These are phyloP conservation scores for Parnassius smintheus DNA, from an alignment of 2,888 invertebrate genomes.

Conservation along the genomic window DNA sequence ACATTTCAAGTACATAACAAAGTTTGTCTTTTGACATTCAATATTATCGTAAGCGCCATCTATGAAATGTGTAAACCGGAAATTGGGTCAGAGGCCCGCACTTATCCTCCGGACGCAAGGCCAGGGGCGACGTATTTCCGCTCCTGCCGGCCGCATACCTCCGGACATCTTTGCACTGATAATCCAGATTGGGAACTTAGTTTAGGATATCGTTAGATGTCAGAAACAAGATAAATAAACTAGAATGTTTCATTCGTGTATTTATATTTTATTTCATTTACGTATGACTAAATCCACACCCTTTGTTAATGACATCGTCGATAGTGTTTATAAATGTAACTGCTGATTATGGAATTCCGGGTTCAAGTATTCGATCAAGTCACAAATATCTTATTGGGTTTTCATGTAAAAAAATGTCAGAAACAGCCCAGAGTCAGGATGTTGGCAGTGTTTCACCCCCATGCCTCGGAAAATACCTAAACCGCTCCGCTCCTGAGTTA, in stretches of 20 bases:
- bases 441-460: too few species aligned
- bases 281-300: too few species aligned
- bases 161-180: conserved; percentile 39
- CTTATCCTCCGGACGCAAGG: conserved; percentile 68
- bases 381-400: too few species aligned
- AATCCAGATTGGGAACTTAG: conserved; percentile 19
- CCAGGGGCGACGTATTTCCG: conserved; percentile 72
- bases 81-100: conserved; percentile 70
- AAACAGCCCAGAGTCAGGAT: too few species aligned
- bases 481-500: too few species aligned
- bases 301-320: too few species aligned
- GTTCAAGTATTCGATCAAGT: too few species aligned
- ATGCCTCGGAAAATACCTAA: too few species aligned
- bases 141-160: conserved; percentile 66
- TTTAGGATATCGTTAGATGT: conserved; percentile 6
- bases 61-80: conserved; percentile 73
- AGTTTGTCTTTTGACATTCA: conserved; percentile 23
- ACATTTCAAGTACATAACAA: background rate
- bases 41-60: conserved; percentile 58
- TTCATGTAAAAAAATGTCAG: too few species aligned
- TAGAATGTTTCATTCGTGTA: background rate
- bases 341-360: too few species aligned
- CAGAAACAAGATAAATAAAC: background rate
- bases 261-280: too few species aligned
- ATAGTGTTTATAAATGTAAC: too few species aligned